Percentiles rank a stretch among this genome's conserved stretches.
phyloP scores from a whole-genome alignment of 2,888 invertebrate species.

The Hyposoter dolosus region DNA sequence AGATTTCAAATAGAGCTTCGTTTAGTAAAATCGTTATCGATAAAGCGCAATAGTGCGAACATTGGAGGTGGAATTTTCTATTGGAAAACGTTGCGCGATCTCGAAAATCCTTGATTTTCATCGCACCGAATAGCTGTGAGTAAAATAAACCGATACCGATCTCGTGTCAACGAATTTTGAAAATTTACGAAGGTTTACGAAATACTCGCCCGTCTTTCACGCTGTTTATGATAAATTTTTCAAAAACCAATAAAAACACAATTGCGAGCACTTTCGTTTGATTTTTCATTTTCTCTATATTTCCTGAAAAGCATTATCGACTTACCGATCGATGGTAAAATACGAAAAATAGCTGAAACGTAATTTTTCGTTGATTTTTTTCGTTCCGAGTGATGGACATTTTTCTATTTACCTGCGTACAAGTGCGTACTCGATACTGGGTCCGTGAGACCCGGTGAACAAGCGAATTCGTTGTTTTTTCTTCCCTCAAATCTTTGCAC shows the following conservation, averaged over 20 bases:
- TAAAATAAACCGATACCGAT: slow-evolving; percentile 18
- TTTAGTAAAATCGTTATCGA: not conserved
- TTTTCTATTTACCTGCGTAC: not conserved
- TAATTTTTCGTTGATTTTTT: not conserved
- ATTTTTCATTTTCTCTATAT: not conserved
- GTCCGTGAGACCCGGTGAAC: not conserved
- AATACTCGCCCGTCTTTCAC: not conserved
- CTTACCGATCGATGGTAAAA: slow-evolving; percentile 22
- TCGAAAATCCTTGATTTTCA: slow-evolving; percentile 1
- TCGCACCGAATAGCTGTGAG: slow-evolving; percentile 30
- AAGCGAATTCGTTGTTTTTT: not conserved
- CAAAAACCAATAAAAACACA: not conserved
- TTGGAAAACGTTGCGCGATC: not conserved
- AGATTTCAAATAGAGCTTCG: slow-evolving; percentile 43
- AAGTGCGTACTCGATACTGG: not conserved
- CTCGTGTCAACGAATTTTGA: not conserved
- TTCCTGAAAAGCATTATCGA: too few species aligned
- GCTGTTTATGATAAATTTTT: not conserved
- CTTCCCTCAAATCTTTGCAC: not conserved
- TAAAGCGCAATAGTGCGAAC: not conserved
- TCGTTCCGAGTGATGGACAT: not conserved
- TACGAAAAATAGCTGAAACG: not conserved
- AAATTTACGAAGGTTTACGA: too few species aligned
- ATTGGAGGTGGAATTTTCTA: not conserved
- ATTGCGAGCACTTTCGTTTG: not conserved